A percentile compares a stretch with the other conserved stretches of the same genome.
Evolutionary conservation across 30 jellyfish, hydroid and myxozoan genomes (phyloP).

Genomic region (Cassiopea andromeda): DNA sequence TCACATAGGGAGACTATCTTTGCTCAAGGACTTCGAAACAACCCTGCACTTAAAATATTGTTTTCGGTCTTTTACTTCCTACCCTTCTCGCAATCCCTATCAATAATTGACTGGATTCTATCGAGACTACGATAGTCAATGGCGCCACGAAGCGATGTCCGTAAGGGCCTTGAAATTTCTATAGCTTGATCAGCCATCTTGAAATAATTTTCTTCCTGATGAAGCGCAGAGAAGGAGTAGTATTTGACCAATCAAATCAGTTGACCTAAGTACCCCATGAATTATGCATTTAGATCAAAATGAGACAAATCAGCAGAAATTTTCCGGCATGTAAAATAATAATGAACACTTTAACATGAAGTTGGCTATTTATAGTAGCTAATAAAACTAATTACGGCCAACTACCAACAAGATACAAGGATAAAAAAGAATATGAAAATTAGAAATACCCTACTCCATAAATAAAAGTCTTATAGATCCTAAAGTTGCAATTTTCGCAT

Average conservation of each 20-base stretch:
- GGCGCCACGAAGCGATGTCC: conserved; percentile 17
- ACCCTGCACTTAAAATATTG: conserved; percentile 29
- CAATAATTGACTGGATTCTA: conserved; percentile 30
- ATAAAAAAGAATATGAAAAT: too few relatives aligned
- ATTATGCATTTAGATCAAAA: conserved; percentile 31
- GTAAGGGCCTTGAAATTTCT: conserved; percentile 33
- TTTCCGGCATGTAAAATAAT: conserved; percentile 31
- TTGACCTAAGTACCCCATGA: conserved; percentile 13
- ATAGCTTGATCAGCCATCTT: conserved; percentile 4
- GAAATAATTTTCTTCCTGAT: not conserved
- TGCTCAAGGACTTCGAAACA: conserved; percentile 27
- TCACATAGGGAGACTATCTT: too few relatives aligned
- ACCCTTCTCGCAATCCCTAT: conserved; percentile 28
- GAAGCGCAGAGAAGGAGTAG: not conserved
- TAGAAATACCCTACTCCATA: too few relatives aligned
- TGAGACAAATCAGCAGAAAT: conserved; percentile 46
- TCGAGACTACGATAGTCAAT: conserved; percentile 34
- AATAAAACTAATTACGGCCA: too few relatives aligned
- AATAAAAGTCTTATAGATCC: too few relatives aligned
- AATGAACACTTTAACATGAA: too few relatives aligned
- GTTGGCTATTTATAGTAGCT: too few relatives aligned
- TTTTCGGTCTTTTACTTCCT: not conserved
- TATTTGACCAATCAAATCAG: conserved; percentile 40
- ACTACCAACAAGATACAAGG: too few relatives aligned
- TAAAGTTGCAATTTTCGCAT: too few relatives aligned